These are phyloP conservation scores for Sparidentex hasta DNA, from an alignment of 2,797 vertebrate species.

Conservation along the genomic window DNA sequence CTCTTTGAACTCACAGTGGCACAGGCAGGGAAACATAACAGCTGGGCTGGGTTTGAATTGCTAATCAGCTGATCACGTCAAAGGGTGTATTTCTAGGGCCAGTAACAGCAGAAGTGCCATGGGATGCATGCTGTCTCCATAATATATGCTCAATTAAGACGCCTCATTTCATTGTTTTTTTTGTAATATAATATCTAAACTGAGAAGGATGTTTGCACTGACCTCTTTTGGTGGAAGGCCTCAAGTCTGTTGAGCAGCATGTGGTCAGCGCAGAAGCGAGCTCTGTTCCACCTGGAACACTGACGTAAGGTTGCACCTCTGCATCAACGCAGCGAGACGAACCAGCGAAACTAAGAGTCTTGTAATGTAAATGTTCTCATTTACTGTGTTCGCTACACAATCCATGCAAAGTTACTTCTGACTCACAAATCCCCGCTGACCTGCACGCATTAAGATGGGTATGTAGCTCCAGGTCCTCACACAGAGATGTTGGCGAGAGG, in stretches of 20 bases:
- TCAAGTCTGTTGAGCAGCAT: neutral
- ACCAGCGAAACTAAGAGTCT: neutral
- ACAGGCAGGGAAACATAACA: conserved; percentile 12
- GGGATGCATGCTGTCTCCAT: conserved; percentile 43
- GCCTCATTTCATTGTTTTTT: neutral
- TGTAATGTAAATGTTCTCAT: neutral
- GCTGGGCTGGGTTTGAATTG: conserved; percentile 10
- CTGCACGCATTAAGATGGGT: neutral
- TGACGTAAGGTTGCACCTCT: neutral
- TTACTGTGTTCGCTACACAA: neutral
- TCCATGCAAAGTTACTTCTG: conserved; percentile 2
- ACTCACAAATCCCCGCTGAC: neutral
- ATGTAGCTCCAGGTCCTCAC: neutral
- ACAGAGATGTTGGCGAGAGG: neutral
- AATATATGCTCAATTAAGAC: conserved; percentile 43
- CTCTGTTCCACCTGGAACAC: neutral
- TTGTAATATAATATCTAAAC: neutral
- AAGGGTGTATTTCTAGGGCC: conserved; percentile 4
- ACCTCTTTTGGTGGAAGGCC: conserved; percentile 52
- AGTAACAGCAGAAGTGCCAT: conserved; percentile 36
- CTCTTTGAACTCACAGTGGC: conserved; percentile 11
- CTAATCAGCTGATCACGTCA: conserved; percentile 22
- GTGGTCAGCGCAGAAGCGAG: neutral
- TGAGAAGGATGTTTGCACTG: conserved; percentile 28
- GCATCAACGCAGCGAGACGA: neutral